phyloP scores from a whole-genome alignment of 2,888 invertebrate species.

The Drosophila nr. medialis region DNA sequence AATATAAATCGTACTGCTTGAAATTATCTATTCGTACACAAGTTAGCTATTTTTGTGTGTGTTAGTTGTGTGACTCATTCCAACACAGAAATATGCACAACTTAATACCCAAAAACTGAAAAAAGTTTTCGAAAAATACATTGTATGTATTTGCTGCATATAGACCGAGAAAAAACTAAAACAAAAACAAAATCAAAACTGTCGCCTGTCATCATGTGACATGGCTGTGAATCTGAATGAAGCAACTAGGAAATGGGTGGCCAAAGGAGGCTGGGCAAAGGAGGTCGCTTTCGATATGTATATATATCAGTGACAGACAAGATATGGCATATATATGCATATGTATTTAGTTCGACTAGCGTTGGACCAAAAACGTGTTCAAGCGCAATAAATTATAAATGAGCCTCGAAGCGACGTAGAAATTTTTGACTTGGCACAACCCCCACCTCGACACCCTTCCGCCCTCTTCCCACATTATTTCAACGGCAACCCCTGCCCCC shows the following conservation, averaged over 20 bases:
- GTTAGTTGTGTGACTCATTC: constrained; percentile 50
- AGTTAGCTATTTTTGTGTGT: constrained; percentile 53
- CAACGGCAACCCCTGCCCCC: constrained; percentile 11
- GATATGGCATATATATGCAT: constrained; percentile 13
- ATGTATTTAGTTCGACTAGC: constrained; percentile 9
- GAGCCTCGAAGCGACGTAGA: constrained; percentile 60
- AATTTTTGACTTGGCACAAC: constrained; percentile 54
- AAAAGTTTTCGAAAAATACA: constrained; percentile 35
- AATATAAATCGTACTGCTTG: constrained; percentile 49
- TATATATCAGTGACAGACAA: constrained; percentile 18
- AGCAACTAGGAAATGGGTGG: constrained; percentile 65
- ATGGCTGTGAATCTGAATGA: constrained; percentile 56
- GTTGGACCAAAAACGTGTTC: constrained; percentile 70
- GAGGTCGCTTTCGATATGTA: constrained; percentile 48
- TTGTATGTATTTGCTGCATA: constrained; percentile 18
- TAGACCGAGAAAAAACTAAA: background rate
- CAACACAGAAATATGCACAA: constrained; percentile 48
- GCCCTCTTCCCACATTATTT: background rate
- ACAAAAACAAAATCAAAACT: constrained; percentile 26
- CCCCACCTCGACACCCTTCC: background rate
- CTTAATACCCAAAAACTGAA: constrained; percentile 53
- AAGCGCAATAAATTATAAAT: constrained; percentile 79
- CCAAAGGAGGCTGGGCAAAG: constrained; percentile 49
- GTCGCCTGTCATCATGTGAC: constrained; percentile 79
- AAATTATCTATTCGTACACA: constrained; percentile 55